phyloP scores from a whole-genome alignment of 2,113 vertebrate species.

The Nymphicus hollandicus region DNA sequence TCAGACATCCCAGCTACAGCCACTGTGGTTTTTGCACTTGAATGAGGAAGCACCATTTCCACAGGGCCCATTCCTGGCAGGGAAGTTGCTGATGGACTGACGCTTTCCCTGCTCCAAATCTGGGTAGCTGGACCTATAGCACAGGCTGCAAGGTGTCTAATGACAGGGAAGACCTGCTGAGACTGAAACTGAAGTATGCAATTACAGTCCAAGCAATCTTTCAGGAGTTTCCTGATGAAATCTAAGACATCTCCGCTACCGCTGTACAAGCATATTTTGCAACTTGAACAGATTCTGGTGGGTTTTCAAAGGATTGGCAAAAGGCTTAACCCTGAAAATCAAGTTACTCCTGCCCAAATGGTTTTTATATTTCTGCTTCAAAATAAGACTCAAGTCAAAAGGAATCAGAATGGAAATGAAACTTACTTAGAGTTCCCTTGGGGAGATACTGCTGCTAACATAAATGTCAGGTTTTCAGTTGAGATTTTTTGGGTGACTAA shows the following conservation, averaged over 20 bases:
- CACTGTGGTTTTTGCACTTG: neutral
- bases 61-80: neutral
- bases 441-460: neutral
- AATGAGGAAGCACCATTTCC: neutral
- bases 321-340: neutral
- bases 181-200: neutral
- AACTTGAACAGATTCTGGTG: neutral
- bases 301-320: neutral
- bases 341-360: neutral
- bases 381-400: neutral
- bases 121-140: neutral
- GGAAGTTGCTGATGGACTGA: neutral
- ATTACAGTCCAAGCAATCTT: neutral
- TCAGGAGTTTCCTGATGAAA: neutral
- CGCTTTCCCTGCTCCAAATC: neutral
- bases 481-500: neutral
- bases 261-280: neutral
- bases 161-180: neutral
- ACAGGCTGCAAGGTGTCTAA: neutral
- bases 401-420: conserved; percentile 7
- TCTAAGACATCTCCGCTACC: neutral
- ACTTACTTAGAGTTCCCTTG: neutral
- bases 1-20: neutral
- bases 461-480: neutral
- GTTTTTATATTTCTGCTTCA: neutral